A percentile compares a stretch with the other conserved stretches of the same genome.
These are phyloP conservation scores for Agriopis leucophaearia DNA, from an alignment of 2,888 invertebrate species.

Conservation along the genomic window DNA sequence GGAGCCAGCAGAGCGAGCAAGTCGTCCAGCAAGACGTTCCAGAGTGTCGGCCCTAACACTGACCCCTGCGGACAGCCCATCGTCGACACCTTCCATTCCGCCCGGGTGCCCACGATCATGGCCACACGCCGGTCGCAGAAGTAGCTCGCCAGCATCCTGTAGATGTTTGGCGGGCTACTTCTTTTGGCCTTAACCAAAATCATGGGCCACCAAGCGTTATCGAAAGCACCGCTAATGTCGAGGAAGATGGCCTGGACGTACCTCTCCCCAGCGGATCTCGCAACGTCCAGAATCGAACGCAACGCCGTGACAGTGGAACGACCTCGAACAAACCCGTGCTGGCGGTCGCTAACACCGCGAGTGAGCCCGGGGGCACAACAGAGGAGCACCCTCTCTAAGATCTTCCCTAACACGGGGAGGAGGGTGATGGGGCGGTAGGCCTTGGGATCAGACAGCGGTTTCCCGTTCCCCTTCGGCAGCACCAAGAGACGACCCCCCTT, in stretches of 20 bases:
- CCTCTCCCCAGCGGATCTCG: background rate
- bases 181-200: background rate
- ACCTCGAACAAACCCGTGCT: background rate
- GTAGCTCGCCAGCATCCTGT: background rate
- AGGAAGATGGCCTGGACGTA: background rate
- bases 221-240: background rate
- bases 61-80: background rate
- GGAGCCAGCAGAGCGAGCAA: background rate
- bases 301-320: background rate
- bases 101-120: background rate
- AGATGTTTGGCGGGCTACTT: background rate
- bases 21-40: background rate
- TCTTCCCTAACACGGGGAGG: too few species aligned
- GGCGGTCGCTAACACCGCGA: background rate
- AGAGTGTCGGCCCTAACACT: background rate
- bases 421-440: too few species aligned
- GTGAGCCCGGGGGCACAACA: too few species aligned
- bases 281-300: background rate
- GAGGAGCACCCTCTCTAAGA: too few species aligned
- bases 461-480: too few species aligned
- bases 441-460: too few species aligned
- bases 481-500: too few species aligned
- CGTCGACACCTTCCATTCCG: background rate
- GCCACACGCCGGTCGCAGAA: background rate
- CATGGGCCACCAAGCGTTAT: background rate